These are phyloP conservation scores for Dasysyrphus tricinctus DNA, from an alignment of 2,888 invertebrate species.

Conservation along the genomic window DNA sequence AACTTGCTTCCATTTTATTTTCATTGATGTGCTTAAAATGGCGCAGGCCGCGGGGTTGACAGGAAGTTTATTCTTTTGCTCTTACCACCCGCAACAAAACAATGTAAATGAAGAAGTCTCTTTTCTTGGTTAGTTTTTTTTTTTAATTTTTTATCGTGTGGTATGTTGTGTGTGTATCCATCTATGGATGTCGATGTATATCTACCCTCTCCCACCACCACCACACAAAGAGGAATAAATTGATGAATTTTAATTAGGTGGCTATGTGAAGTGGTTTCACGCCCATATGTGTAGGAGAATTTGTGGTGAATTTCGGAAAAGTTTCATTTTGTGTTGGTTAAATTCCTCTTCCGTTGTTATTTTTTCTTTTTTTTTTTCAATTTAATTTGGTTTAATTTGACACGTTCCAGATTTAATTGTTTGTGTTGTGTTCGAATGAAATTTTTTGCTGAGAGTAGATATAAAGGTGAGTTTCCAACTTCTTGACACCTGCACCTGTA, in stretches of 20 bases:
- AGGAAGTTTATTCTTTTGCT: constrained; percentile 18
- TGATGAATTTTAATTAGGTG: constrained; percentile 61
- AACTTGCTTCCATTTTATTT: constrained; percentile 35
- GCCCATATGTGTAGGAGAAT: constrained; percentile 5
- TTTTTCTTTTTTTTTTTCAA: constrained; percentile 7
- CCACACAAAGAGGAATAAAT: constrained; percentile 8
- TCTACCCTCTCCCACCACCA: too few relatives aligned
- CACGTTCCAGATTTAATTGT: background rate
- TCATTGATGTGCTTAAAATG: constrained; percentile 42
- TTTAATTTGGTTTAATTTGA: background rate
- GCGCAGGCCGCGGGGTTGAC: constrained; percentile 5
- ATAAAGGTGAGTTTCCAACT: too few relatives aligned
- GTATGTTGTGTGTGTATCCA: background rate
- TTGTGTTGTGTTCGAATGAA: background rate
- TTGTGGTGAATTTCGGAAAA: background rate
- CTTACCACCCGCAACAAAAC: constrained; percentile 20
- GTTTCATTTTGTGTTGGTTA: constrained; percentile 6
- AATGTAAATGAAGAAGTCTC: constrained; percentile 19
- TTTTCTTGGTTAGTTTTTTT: background rate
- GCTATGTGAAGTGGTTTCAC: constrained; percentile 27
- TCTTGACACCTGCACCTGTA: too few relatives aligned
- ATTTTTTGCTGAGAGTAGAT: background rate
- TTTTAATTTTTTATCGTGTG: background rate
- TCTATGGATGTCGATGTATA: background rate
- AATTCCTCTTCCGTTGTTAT: background rate